Conservation (phyloP, 1,140 invertebrate species). For the Sycobia sp. region DNA sequence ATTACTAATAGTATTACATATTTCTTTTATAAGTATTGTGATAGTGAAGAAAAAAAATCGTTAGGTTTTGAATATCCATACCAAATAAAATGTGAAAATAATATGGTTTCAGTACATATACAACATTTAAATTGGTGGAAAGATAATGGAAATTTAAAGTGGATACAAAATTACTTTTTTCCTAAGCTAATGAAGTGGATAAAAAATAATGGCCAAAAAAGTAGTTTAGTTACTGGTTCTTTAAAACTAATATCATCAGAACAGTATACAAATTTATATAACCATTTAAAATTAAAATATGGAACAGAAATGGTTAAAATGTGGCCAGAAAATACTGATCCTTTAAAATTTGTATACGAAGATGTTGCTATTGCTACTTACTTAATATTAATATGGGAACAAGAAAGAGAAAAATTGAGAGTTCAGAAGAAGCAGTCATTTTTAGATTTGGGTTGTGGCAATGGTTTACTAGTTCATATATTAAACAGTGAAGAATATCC, state of each 20-base stretch:
- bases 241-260: constrained; percentile 72
- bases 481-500: constrained; percentile 80
- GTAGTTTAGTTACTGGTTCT: constrained; percentile 63
- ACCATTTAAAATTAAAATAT: constrained; percentile 80
- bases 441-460: constrained; percentile 95
- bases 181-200: constrained; percentile 74
- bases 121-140: constrained; percentile 34
- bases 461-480: constrained; percentile 92
- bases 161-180: constrained; percentile 65
- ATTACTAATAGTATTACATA: constrained; percentile 35
- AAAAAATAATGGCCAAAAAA: constrained; percentile 45
- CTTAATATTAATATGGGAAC: constrained; percentile 79
- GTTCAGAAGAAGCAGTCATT: constrained; percentile 70
- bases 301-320: constrained; percentile 71
- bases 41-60: constrained; percentile 40
- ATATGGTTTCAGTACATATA: constrained; percentile 38
- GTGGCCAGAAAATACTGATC: constrained; percentile 92
- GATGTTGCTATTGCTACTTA: constrained; percentile 95
- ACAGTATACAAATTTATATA: constrained; percentile 76
- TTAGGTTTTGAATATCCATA: constrained; percentile 46
- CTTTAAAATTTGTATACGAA: constrained; percentile 94
- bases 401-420: constrained; percentile 57
- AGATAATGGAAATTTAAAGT: constrained; percentile 54
- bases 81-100: constrained; percentile 39
- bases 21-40: constrained; percentile 38